phyloP scores from a whole-genome alignment of 2,797 vertebrate species.

The Holocentrus rufus region DNA sequence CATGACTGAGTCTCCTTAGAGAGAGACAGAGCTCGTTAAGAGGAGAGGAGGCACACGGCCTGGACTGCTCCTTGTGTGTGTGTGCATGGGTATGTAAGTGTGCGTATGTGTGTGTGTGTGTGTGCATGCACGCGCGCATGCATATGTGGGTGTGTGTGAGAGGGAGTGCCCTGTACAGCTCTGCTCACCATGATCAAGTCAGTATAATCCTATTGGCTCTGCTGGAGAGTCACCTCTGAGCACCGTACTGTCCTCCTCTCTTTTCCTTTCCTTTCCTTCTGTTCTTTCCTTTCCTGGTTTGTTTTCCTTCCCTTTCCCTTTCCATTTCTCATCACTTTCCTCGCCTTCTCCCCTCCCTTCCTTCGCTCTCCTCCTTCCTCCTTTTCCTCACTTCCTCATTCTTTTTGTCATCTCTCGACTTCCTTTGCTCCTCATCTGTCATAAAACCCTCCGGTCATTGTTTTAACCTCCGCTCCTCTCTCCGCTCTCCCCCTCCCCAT shows the following conservation, averaged over 20 bases:
- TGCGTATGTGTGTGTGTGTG: background rate
- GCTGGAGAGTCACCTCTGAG: slow-evolving; percentile 58
- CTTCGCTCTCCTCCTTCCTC: no score
- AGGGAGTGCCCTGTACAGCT: slow-evolving; percentile 51
- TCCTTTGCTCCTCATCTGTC: background rate
- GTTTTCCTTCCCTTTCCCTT: background rate
- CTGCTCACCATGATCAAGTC: slow-evolving; percentile 44
- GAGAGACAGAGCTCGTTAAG: slow-evolving; percentile 52
- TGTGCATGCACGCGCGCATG: no score
- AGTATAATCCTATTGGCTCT: slow-evolving; percentile 70
- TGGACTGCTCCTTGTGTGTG: background rate
- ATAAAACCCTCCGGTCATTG: slow-evolving; percentile 8
- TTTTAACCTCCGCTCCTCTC: slow-evolving; percentile 18
- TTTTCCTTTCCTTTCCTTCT: background rate
- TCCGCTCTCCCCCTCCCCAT: background rate
- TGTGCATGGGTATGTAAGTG: background rate
- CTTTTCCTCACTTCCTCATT: no score
- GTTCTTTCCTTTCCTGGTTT: background rate
- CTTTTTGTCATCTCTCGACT: background rate
- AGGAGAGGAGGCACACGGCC: slow-evolving; percentile 29
- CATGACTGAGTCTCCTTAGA: slow-evolving; percentile 47
- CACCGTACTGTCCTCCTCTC: slow-evolving; percentile 7
- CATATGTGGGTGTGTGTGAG: slow-evolving; percentile 23
- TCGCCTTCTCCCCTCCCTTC: no score
- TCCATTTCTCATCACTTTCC: background rate